These are phyloP conservation scores for Trichonephila clavata DNA, from an alignment of 1,140 invertebrate genomes.

Conservation along the genomic window DNA sequence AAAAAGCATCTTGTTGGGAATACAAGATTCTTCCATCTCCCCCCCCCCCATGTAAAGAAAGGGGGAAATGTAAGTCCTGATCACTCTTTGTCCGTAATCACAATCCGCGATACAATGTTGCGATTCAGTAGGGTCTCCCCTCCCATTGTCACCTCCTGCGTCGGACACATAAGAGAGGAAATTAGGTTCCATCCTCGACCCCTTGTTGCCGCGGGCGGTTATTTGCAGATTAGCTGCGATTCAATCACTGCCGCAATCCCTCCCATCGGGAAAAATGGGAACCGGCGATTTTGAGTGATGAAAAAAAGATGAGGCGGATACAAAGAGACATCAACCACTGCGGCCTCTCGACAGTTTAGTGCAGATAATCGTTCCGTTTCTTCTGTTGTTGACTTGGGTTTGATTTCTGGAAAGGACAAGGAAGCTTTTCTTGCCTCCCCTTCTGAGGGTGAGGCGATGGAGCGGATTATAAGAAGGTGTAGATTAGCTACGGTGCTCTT, in stretches of 20 bases:
- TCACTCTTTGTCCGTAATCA: conserved; percentile 46
- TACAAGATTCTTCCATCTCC: conserved; percentile 54
- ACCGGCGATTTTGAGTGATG: neutral
- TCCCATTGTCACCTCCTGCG: neutral
- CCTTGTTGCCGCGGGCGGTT: conserved; percentile 54
- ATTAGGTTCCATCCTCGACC: neutral
- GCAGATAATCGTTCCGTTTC: neutral
- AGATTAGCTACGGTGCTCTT: neutral
- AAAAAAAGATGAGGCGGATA: neutral
- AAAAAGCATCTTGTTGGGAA: conserved; percentile 56
- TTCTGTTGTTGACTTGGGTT: neutral
- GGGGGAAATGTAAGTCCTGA: neutral
- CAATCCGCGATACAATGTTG: conserved; percentile 53
- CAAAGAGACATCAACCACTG: conserved; percentile 11
- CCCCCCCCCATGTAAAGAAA: conserved; percentile 2
- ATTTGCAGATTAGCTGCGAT: conserved; percentile 75
- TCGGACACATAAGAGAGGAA: conserved; percentile 5
- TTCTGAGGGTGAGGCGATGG: neutral
- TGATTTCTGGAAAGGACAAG: neutral
- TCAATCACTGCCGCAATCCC: conserved; percentile 41
- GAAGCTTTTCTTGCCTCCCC: neutral
- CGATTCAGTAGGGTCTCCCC: conserved; percentile 30
- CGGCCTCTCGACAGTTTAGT: neutral
- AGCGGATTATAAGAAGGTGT: neutral
- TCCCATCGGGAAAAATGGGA: neutral